These are phyloP conservation scores for Macrobrachium rosenbergii DNA, from an alignment of 1,140 invertebrate genomes.

Conservation along the genomic window DNA sequence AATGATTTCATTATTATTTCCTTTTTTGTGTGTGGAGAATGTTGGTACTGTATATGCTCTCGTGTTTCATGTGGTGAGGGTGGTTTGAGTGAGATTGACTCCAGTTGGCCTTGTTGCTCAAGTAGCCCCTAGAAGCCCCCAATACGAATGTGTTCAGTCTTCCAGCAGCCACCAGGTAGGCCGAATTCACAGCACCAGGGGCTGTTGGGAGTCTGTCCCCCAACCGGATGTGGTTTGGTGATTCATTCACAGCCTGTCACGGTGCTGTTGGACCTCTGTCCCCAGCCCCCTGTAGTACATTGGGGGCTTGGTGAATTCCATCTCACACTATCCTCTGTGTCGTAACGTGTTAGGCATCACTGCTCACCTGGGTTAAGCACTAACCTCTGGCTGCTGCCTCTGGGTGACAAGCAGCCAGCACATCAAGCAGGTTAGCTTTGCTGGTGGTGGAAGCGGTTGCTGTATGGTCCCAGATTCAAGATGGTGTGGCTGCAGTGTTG, in stretches of 20 bases:
- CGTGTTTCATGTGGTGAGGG: conserved; percentile 19
- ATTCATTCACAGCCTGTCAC: conserved; percentile 62
- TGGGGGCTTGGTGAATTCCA: conserved; percentile 61
- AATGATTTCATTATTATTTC: conserved; percentile 6
- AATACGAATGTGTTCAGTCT: conserved; percentile 61
- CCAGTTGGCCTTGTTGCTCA: conserved; percentile 58
- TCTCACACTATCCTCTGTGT: conserved; percentile 59
- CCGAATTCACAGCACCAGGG: conserved; percentile 63
- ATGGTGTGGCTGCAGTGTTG: conserved; percentile 49
- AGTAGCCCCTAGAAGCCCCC: conserved; percentile 56
- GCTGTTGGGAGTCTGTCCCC: conserved; percentile 62
- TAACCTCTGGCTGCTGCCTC: conserved; percentile 1
- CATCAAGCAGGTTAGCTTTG: conserved; percentile 51
- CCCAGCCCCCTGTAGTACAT: conserved; percentile 42
- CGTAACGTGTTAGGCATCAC: conserved; percentile 61
- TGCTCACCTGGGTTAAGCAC: conserved; percentile 48
- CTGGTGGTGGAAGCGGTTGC: conserved; percentile 34
- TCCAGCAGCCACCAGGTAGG: conserved; percentile 63
- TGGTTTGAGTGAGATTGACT: conserved; percentile 49
- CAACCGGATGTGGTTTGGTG: conserved; percentile 63
- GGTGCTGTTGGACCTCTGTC: conserved; percentile 61
- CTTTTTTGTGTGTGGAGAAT: conserved; percentile 18
- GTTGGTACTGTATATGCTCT: background rate
- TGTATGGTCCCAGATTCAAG: conserved; percentile 48
- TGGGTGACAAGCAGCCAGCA: conserved; percentile 17